Percentiles rank a stretch among this genome's conserved stretches.
Evolutionary conservation across 2,888 invertebrate species (phyloP).

Genomic region (Mythimna loreyi): DNA sequence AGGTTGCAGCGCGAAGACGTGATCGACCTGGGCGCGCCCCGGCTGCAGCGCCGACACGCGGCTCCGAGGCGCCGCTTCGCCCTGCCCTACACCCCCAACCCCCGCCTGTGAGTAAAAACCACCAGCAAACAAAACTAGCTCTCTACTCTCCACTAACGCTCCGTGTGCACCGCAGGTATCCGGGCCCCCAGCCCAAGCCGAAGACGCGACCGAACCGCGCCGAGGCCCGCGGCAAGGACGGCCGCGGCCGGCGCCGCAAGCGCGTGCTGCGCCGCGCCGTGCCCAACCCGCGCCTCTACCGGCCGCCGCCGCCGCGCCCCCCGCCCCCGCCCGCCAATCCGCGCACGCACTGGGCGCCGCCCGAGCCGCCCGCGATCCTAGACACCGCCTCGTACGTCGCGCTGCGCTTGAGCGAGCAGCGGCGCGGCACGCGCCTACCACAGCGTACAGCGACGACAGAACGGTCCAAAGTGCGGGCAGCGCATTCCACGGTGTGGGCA

Average conservation of each 20-base stretch:
- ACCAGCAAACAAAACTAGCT: no score
- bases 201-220: conserved; percentile 33
- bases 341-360: conserved; percentile 69
- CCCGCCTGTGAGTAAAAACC: conserved; percentile 76
- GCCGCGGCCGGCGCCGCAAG: conserved; percentile 64
- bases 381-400: conserved; percentile 69
- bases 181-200: conserved; percentile 61
- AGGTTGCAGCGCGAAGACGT: conserved; percentile 63
- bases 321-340: conserved; percentile 67
- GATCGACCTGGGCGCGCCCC: conserved; percentile 72
- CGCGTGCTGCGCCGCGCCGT: conserved; percentile 71
- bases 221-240: conserved; percentile 46
- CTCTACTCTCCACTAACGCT: conserved; percentile 1
- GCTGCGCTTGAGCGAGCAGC: conserved; percentile 64
- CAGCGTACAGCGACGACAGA: conserved; percentile 52
- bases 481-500: conserved; percentile 21
- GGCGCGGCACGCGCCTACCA: conserved; percentile 43
- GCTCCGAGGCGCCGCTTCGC: conserved; percentile 24
- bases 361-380: conserved; percentile 64
- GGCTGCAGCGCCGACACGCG: conserved; percentile 53
- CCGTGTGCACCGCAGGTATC: conserved; percentile 68
- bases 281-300: conserved; percentile 83
- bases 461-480: conserved; percentile 29
- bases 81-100: conserved; percentile 74
- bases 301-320: conserved; percentile 72